Evolutionary conservation across 2,888 invertebrate genomes (phyloP).

Genomic region (Napeogenes sylphis): DNA sequence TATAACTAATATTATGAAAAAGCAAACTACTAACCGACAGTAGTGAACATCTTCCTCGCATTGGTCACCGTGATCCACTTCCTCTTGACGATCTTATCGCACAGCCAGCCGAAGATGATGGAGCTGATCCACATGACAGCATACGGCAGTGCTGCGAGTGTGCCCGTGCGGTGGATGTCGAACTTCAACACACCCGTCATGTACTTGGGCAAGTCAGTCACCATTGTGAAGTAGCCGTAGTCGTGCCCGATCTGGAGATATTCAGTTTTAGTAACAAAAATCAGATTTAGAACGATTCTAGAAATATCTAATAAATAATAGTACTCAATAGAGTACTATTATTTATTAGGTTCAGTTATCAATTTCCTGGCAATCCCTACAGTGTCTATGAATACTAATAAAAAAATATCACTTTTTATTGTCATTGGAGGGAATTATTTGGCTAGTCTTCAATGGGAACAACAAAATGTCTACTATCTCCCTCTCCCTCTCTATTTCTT

Average conservation of each 20-base stretch:
- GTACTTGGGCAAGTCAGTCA: slow-evolving; percentile 83
- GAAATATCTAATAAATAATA: too few relatives aligned
- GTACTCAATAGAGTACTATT: too few relatives aligned
- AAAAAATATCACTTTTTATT: too few relatives aligned
- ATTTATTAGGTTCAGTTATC: neutral
- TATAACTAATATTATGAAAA: neutral
- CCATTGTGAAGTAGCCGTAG: slow-evolving; percentile 84
- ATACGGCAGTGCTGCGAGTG: slow-evolving; percentile 81
- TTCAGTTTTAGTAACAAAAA: neutral
- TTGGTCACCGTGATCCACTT: slow-evolving; percentile 75
- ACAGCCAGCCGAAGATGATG: slow-evolving; percentile 80
- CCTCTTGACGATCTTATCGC: slow-evolving; percentile 82
- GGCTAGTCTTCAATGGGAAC: too few relatives aligned
- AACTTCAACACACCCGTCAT: slow-evolving; percentile 83
- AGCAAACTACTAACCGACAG: slow-evolving; percentile 74
- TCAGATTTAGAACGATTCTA: too few relatives aligned
- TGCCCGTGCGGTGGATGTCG: slow-evolving; percentile 80
- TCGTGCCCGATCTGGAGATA: slow-evolving; percentile 79
- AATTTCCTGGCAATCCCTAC: neutral
- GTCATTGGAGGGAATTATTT: too few relatives aligned
- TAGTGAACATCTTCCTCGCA: slow-evolving; percentile 82
- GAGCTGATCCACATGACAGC: slow-evolving; percentile 82
- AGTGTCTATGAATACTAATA: too few relatives aligned
- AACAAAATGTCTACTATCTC: too few relatives aligned
- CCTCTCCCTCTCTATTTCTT: too few relatives aligned